phyloP scores from a whole-genome alignment of 2,888 invertebrate species.

The Leptura quadrifasciata region DNA sequence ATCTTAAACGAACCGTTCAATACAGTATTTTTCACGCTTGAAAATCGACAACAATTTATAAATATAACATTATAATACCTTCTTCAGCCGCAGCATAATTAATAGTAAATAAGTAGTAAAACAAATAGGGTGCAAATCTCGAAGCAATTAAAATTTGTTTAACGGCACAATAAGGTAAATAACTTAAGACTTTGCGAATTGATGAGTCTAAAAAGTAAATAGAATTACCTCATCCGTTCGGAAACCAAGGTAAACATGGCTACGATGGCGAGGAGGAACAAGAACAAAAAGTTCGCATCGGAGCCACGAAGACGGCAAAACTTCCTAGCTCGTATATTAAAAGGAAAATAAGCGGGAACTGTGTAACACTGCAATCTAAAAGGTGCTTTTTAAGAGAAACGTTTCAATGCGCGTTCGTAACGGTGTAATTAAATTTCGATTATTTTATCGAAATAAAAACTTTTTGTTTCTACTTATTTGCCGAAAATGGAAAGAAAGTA shows the following conservation, averaged over 20 bases:
- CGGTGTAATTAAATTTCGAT: slow-evolving; percentile 25
- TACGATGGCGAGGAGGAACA: slow-evolving; percentile 25
- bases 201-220: slow-evolving; percentile 62
- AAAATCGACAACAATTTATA: no score
- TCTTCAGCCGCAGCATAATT: neutral
- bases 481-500: neutral
- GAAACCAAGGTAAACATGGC: slow-evolving; percentile 57
- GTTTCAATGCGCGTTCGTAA: neutral
- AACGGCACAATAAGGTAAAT: slow-evolving; percentile 51
- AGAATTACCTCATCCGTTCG: slow-evolving; percentile 62
- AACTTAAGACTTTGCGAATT: slow-evolving; percentile 53
- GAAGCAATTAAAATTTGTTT: slow-evolving; percentile 51
- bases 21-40: no score
- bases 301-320: slow-evolving; percentile 35
- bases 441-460: slow-evolving; percentile 20
- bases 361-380: slow-evolving; percentile 24
- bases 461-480: slow-evolving; percentile 2
- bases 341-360: slow-evolving; percentile 21
- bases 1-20: no score
- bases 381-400: slow-evolving; percentile 29
- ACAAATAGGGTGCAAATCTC: slow-evolving; percentile 35
- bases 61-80: no score
- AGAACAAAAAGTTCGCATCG: slow-evolving; percentile 38
- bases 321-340: slow-evolving; percentile 25
- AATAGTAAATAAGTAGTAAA: slow-evolving; percentile 18